Percentiles rank a stretch among this genome's conserved stretches.
Evolutionary conservation across 2,888 invertebrate species (phyloP).

Genomic region (Polydrusus tereticollis): DNA sequence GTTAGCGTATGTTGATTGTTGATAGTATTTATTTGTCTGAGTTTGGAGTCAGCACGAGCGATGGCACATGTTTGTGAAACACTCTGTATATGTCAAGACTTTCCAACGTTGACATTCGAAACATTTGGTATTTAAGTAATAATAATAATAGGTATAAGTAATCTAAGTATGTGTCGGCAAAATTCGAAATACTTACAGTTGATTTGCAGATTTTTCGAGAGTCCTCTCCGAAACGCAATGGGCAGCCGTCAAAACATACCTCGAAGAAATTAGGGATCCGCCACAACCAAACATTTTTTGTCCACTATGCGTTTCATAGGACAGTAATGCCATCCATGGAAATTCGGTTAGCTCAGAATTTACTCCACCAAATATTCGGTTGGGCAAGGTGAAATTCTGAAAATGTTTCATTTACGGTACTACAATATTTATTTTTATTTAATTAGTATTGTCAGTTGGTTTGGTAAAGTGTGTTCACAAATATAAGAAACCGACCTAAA

Average conservation of each 20-base stretch:
- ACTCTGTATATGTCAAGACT: too few species aligned
- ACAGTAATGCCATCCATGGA: constrained; percentile 69
- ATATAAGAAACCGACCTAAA: too few species aligned
- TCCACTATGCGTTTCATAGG: constrained; percentile 60
- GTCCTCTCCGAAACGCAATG: constrained; percentile 69
- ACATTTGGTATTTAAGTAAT: too few species aligned
- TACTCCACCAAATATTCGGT: constrained; percentile 64
- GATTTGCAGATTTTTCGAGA: constrained; percentile 58
- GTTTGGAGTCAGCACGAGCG: too few species aligned
- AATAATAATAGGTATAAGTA: too few species aligned
- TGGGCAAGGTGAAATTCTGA: constrained; percentile 48
- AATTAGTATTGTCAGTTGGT: too few species aligned
- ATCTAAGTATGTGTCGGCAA: too few species aligned
- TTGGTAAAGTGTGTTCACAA: too few species aligned
- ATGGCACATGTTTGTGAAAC: too few species aligned
- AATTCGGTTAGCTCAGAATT: constrained; percentile 66
- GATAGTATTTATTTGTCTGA: too few species aligned
- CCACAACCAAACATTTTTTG: constrained; percentile 65
- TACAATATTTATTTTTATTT: not conserved
- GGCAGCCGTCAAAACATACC: constrained; percentile 71
- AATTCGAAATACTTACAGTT: constrained; percentile 64
- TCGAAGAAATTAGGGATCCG: constrained; percentile 69
- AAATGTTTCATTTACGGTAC: not conserved
- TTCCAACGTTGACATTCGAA: too few species aligned
- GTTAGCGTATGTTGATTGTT: too few species aligned